A percentile compares a stretch with the other conserved stretches of the same genome.
phyloP scores from a whole-genome alignment of 2,113 vertebrate species.

The Donacobius atricapilla region DNA sequence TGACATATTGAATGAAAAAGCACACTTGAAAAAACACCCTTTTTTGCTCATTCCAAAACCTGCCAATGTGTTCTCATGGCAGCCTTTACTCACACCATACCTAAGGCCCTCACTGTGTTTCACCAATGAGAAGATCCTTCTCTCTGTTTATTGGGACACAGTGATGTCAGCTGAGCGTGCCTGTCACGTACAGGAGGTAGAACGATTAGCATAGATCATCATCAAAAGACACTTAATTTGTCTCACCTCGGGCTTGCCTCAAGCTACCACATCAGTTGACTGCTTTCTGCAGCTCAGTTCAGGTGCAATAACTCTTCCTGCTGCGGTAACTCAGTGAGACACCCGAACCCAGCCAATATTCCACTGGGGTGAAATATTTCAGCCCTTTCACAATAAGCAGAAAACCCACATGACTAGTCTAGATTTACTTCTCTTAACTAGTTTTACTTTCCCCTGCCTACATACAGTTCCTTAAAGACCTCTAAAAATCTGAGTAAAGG shows the following conservation, averaged over 20 bases:
- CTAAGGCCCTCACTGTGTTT: background rate
- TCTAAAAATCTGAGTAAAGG: background rate
- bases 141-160: background rate
- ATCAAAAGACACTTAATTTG: background rate
- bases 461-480: background rate
- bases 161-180: background rate
- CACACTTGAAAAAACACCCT: background rate
- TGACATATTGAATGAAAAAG: background rate
- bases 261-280: background rate
- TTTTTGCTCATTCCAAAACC: background rate
- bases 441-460: background rate
- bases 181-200: background rate
- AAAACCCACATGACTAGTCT: background rate
- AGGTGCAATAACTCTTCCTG: background rate
- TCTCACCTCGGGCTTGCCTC: background rate
- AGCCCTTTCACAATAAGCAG: background rate
- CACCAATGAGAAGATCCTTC: background rate
- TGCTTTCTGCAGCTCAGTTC: background rate
- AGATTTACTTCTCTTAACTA: background rate
- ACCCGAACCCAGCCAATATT: background rate
- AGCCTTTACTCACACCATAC: background rate
- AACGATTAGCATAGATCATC: background rate
- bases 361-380: background rate
- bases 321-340: background rate
- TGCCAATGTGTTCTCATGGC: fast-evolving